Conservation (phyloP, 2,888 invertebrate species). For the Tanytarsus gracilentus region DNA sequence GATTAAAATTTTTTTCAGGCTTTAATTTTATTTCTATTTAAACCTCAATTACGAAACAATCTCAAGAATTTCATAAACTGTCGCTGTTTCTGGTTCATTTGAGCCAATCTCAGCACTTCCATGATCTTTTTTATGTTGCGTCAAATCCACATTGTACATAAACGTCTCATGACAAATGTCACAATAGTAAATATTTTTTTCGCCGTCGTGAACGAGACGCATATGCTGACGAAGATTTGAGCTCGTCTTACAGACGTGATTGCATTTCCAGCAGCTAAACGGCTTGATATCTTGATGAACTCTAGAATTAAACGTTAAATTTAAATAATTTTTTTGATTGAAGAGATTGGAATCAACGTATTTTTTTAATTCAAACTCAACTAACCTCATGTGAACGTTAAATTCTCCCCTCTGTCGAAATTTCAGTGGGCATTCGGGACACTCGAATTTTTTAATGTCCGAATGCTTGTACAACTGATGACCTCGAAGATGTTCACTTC, state of each 20-base stretch:
- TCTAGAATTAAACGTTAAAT: no score
- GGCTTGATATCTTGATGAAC: slow-evolving; percentile 14
- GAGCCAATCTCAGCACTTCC: no score
- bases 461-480: slow-evolving; percentile 23
- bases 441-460: slow-evolving; percentile 14
- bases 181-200: slow-evolving; percentile 19
- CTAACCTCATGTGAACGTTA: slow-evolving; percentile 21
- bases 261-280: slow-evolving; percentile 19
- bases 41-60: not conserved
- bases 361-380: no score
- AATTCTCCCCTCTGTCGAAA: slow-evolving; percentile 18
- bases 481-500: slow-evolving; percentile 14
- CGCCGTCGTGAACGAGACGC: not conserved
- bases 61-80: not conserved
- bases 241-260: slow-evolving; percentile 20
- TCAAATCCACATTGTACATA: slow-evolving; percentile 17
- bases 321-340: not conserved
- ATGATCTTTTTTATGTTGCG: slow-evolving; percentile 16
- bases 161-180: slow-evolving; percentile 6
- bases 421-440: slow-evolving; percentile 1
- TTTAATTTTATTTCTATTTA: not conserved
- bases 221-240: slow-evolving; percentile 25
- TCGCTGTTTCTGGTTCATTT: no score
- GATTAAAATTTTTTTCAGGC: no score
- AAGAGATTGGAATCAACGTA: not conserved